Conservation (phyloP, 1,140 invertebrate genomes). For the Ctenoplectra terminalis region DNA sequence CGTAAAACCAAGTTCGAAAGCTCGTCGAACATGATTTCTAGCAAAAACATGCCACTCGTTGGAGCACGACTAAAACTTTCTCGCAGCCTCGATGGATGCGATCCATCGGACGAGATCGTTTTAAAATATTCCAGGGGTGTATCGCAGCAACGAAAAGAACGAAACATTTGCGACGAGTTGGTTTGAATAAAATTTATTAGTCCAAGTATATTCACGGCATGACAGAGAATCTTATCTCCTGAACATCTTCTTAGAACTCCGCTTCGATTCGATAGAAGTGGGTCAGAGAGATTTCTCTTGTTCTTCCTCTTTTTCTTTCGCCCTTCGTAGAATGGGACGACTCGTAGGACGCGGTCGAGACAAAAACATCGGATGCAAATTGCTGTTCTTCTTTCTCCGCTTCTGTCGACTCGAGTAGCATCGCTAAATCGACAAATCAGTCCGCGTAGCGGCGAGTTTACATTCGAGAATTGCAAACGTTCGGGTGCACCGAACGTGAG, state of each 20-base stretch:
- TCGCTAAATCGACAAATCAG: slow-evolving; percentile 29
- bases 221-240: background rate
- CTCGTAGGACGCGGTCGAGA: background rate
- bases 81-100: background rate
- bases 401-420: slow-evolving; percentile 15
- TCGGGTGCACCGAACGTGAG: background rate
- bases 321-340: too few species aligned
- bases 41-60: background rate
- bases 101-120: background rate
- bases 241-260: background rate
- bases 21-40: background rate
- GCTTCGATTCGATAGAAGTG: slow-evolving; percentile 24
- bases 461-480: slow-evolving; percentile 20
- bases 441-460: slow-evolving; percentile 5
- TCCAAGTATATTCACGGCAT: background rate
- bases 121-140: slow-evolving; percentile 4
- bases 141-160: background rate
- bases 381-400: background rate
- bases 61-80: background rate
- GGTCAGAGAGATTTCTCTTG: slow-evolving; percentile 13
- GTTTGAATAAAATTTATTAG: slow-evolving; percentile 44
- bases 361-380: slow-evolving; percentile 46
- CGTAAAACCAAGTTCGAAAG: background rate
- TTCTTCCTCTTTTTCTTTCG: too few species aligned
- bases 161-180: slow-evolving; percentile 15